Base-by-base conservation (phyloP, 92 coral and sea anemone species). In the Zoanthus solanderi region DNA sequence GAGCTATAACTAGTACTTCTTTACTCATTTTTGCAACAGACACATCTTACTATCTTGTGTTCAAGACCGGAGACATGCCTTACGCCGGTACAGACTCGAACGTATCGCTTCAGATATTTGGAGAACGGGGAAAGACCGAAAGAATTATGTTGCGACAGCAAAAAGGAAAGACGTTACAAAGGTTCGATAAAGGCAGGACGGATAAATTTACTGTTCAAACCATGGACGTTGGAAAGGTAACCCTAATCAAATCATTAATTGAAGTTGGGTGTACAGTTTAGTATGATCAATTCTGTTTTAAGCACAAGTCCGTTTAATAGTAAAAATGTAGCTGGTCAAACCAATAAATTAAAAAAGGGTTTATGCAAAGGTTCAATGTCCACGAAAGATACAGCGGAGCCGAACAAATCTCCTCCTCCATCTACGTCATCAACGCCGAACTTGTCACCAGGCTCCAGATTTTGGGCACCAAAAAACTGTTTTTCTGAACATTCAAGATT, bases 71-170 rank as follows among this genome's bases (percentile, higher is more conserved):
- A 56, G 99, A 97, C 84, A 89, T 89, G 89, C 95, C 95, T 0
- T 92, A 90, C 75, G 98, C 99, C 12, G 99, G 99, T 13, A 97
- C 99, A 10, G 99, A 97, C 83, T 98, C 99, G 16, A 95, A 95
- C 14, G 96, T 97, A 53, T 95, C 98, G 14, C 93, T 97, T 71
- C 99, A 97, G 91, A 56, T 97, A 68, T 92, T 95, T 85, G 99
- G 99, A 13, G 97, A 87, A 60, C 85, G 89, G 56, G 99, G 99
- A 4, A 95, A 95, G 72, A 97, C 99, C 7, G 99, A 97, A 82
- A 95, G 96, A 86, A 95, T 97, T 53, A 96, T 95, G 95, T 85
- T 97, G 69, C 90, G 98, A 11, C 99, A 95, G 75, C 89, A 94
- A 65, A 90, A 89, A 16, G 94, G 96, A 28, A 96, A 92, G 75